Evolutionary conservation across 2,797 vertebrate genomes (phyloP).

Genomic region (Cygnus olor): DNA sequence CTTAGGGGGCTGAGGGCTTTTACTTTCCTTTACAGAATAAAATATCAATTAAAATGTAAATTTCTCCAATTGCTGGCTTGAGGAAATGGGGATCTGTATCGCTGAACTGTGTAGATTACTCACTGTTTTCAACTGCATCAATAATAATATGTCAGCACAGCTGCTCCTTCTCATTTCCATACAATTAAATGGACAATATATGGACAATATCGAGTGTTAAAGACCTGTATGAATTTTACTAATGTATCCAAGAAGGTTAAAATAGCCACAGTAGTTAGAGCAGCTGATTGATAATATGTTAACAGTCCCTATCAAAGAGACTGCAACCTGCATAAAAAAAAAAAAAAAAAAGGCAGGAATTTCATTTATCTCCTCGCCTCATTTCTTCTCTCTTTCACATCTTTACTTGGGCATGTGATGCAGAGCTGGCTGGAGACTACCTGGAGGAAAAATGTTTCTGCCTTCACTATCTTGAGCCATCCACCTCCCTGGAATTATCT

Average conservation of each 20-base stretch:
- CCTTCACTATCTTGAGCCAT: background rate
- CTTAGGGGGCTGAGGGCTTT: slow-evolving; percentile 30
- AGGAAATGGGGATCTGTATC: background rate
- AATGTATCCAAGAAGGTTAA: background rate
- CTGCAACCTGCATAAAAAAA: background rate
- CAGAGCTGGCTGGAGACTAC: background rate
- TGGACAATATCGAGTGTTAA: background rate
- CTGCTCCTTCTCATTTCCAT: slow-evolving; percentile 6
- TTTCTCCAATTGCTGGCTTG: background rate
- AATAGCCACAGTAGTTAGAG: background rate
- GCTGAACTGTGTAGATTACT: slow-evolving; percentile 1
- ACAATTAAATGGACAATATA: background rate
- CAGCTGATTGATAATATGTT: background rate
- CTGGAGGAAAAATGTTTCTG: background rate
- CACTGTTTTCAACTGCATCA: slow-evolving; percentile 5
- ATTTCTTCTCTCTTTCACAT: background rate
- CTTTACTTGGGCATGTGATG: background rate
- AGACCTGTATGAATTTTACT: background rate
- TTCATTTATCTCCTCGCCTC: background rate
- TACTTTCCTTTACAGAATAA: slow-evolving; percentile 41
- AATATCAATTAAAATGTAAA: slow-evolving; percentile 54
- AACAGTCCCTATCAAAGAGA: background rate
- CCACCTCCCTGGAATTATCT: background rate
- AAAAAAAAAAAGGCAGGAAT: background rate
- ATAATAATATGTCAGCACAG: background rate